Conservation (phyloP, 2,113 vertebrate genomes). For the Phylloscopus trochilus region DNA sequence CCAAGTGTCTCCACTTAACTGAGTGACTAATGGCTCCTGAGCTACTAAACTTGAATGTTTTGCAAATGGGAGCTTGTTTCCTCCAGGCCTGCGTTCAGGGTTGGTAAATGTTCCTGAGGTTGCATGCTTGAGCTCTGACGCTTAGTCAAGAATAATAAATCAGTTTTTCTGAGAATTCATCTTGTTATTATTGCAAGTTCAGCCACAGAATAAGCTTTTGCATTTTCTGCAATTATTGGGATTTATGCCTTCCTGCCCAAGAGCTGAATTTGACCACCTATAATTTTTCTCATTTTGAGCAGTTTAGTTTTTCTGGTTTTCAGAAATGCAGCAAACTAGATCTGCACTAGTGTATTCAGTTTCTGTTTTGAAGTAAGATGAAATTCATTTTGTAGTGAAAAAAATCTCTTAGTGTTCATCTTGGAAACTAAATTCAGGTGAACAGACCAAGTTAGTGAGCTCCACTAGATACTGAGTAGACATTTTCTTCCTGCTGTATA, state of each 20-base stretch:
- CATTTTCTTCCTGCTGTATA: conserved; percentile 52
- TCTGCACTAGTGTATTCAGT: conserved; percentile 6
- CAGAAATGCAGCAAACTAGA: conserved; percentile 42
- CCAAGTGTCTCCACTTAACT: background rate
- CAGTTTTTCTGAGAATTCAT: conserved; percentile 40
- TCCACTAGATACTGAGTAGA: conserved; percentile 42
- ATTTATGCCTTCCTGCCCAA: conserved; percentile 54
- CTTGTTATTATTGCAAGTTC: conserved; percentile 53
- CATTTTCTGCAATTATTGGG: conserved; percentile 39
- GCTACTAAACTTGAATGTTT: background rate
- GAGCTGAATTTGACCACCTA: conserved; percentile 32
- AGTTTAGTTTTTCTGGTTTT: conserved; percentile 46
- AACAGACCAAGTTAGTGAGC: conserved; percentile 34
- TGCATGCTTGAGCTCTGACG: conserved; percentile 47
- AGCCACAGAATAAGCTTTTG: conserved; percentile 45
- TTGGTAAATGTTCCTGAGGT: conserved; percentile 5
- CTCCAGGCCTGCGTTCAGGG: background rate
- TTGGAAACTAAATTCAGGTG: conserved; percentile 30
- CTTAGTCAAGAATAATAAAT: conserved; percentile 42
- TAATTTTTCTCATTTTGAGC: conserved; percentile 50
- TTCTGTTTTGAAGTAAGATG: conserved; percentile 15
- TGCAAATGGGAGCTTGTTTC: background rate
- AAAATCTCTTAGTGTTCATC: background rate
- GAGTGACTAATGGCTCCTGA: background rate
- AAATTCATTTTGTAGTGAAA: conserved; percentile 18